phyloP scores from a whole-genome alignment of 2,113 vertebrate genomes.

The Phaethon lepturus region DNA sequence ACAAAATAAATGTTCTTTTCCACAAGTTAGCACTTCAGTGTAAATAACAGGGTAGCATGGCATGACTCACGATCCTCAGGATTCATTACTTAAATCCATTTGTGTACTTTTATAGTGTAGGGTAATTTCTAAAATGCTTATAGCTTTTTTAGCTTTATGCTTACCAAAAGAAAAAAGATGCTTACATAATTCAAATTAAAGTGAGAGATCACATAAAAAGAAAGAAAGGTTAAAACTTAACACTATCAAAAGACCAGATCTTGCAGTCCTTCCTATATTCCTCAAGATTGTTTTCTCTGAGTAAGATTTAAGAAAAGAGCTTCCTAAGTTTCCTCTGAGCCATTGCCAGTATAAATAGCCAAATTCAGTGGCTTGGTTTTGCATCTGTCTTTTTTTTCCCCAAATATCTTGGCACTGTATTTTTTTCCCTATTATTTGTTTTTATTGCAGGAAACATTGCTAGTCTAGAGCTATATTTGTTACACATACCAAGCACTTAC shows the following conservation, averaged over 20 bases:
- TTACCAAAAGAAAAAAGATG: neutral
- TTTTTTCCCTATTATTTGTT: neutral
- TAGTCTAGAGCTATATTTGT: neutral
- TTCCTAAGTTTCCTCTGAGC: neutral
- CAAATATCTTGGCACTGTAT: neutral
- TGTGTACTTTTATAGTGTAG: neutral
- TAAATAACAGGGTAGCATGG: conserved; percentile 18
- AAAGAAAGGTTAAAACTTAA: neutral
- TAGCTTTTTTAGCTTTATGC: neutral
- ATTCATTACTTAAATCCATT: conserved; percentile 21
- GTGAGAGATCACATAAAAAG: neutral
- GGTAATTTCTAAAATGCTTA: conserved; percentile 5
- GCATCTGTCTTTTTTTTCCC: neutral
- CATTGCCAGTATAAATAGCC: neutral
- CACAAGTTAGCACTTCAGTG: neutral
- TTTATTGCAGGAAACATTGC: neutral
- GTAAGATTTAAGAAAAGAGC: neutral
- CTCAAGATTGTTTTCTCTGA: neutral
- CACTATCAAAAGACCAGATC: neutral
- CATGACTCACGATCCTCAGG: neutral
- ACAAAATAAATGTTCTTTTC: conserved; percentile 7
- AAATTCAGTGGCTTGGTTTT: neutral
- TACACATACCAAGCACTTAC: neutral
- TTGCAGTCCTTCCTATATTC: neutral
- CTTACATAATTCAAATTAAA: neutral